These are phyloP conservation scores for Lutjanus argentimaculatus DNA, from an alignment of 2,797 vertebrate genomes.

Conservation along the genomic window DNA sequence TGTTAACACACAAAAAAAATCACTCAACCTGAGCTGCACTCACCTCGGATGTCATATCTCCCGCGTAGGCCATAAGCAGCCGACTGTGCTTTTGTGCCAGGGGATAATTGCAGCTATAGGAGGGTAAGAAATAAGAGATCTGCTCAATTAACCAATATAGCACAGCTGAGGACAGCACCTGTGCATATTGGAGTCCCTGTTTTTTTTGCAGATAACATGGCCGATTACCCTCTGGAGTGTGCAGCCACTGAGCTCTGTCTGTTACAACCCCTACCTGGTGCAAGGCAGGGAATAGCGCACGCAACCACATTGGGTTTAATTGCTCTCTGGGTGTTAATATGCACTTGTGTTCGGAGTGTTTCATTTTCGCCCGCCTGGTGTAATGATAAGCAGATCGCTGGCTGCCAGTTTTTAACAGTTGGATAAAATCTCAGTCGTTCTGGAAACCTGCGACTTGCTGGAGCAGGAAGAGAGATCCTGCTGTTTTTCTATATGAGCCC, in stretches of 20 bases:
- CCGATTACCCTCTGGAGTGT: slow-evolving; percentile 83
- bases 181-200: slow-evolving; percentile 74
- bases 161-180: slow-evolving; percentile 87
- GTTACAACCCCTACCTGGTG: slow-evolving; percentile 78
- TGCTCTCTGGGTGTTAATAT: slow-evolving; percentile 78
- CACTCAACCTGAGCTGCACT: slow-evolving; percentile 49
- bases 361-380: slow-evolving; percentile 77
- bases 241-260: slow-evolving; percentile 43
- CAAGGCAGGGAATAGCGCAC: slow-evolving; percentile 52
- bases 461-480: slow-evolving; percentile 51
- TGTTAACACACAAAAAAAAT: slow-evolving; percentile 13
- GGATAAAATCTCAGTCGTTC: slow-evolving; percentile 56
- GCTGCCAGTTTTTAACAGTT: slow-evolving; percentile 71
- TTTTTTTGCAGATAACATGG: slow-evolving; percentile 76
- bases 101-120: slow-evolving; percentile 84
- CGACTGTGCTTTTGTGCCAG: slow-evolving; percentile 64
- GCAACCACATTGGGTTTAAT: slow-evolving; percentile 71
- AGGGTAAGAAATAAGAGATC: slow-evolving; percentile 86
- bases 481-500: slow-evolving; percentile 60
- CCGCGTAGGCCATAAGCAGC: slow-evolving; percentile 68
- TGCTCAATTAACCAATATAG: slow-evolving; percentile 88
- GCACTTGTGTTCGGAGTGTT: slow-evolving; percentile 76
- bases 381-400: slow-evolving; percentile 66
- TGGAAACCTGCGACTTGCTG: slow-evolving; percentile 45
- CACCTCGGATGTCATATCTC: slow-evolving; percentile 66